Conservation (phyloP, 1,140 invertebrate genomes). For the Hetaerina americana region DNA sequence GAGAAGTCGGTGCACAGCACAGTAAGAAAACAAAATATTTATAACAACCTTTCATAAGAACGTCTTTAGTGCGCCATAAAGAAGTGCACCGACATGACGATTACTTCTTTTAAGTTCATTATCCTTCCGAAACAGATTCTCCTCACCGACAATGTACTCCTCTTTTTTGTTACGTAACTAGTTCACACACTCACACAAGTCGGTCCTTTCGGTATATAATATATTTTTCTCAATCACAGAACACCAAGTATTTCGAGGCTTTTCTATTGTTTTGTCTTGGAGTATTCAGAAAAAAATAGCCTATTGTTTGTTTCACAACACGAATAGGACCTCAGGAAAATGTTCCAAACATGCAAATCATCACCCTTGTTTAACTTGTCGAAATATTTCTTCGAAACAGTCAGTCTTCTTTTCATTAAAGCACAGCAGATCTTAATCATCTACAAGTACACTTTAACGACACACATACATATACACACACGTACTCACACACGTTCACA, state of each 20-base stretch:
- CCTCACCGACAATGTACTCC: background rate
- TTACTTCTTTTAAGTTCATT: too few relatives aligned
- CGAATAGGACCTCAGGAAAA: too few relatives aligned
- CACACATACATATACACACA: background rate
- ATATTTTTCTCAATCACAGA: background rate
- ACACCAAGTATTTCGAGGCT: background rate
- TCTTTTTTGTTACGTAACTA: background rate
- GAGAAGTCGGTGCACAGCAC: background rate
- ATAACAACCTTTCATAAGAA: background rate
- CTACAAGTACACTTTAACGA: background rate
- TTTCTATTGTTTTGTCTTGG: too few relatives aligned
- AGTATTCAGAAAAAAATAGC: too few relatives aligned
- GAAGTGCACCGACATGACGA: too few relatives aligned
- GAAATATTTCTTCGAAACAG: too few relatives aligned
- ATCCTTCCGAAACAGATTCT: background rate
- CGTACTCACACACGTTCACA: background rate
- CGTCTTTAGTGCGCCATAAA: background rate
- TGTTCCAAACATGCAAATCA: too few relatives aligned
- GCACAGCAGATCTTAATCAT: background rate
- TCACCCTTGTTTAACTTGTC: too few relatives aligned
- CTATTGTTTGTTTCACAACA: too few relatives aligned
- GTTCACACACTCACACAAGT: background rate
- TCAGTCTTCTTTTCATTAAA: background rate
- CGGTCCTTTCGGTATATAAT: background rate
- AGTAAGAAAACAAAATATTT: background rate